Evolutionary conservation across 1,140 invertebrate genomes (phyloP).

Genomic region (Heliothis subflexa): DNA sequence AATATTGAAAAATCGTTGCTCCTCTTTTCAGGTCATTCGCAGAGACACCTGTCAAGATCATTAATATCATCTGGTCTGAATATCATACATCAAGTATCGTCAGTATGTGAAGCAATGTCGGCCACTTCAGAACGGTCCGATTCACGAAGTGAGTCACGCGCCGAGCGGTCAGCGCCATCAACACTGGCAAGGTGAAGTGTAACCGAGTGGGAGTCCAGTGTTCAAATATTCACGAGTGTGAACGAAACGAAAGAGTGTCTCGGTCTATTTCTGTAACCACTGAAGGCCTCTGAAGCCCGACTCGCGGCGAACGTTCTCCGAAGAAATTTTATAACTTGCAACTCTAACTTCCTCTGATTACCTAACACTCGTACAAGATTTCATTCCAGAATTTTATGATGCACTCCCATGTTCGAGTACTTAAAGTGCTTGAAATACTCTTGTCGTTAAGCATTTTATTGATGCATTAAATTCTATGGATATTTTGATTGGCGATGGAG

Average conservation of each 20-base stretch:
- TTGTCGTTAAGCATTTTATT: constrained; percentile 10
- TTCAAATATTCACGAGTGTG: constrained; percentile 81
- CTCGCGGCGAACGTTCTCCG: constrained; percentile 57
- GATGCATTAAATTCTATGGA: constrained; percentile 31
- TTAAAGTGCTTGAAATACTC: constrained; percentile 28
- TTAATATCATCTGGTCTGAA: constrained; percentile 37
- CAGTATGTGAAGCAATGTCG: constrained; percentile 38
- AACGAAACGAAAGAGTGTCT: constrained; percentile 73
- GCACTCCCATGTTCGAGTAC: constrained; percentile 18
- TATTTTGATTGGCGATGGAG: neutral
- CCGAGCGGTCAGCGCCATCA: constrained; percentile 80
- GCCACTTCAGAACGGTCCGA: constrained; percentile 52
- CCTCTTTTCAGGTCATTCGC: neutral
- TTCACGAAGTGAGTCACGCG: constrained; percentile 68
- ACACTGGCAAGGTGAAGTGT: constrained; percentile 78
- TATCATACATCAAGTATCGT: constrained; percentile 37
- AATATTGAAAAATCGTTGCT: neutral
- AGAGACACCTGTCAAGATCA: constrained; percentile 15
- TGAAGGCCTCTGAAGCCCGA: constrained; percentile 76
- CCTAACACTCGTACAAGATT: constrained; percentile 57
- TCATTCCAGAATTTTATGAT: constrained; percentile 38
- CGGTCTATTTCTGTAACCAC: constrained; percentile 79
- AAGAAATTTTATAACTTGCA: constrained; percentile 69
- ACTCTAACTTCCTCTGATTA: constrained; percentile 73
- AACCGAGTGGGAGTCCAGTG: constrained; percentile 77